Conservation (phyloP, 2,797 vertebrate genomes). For the Somateria mollissima region DNA sequence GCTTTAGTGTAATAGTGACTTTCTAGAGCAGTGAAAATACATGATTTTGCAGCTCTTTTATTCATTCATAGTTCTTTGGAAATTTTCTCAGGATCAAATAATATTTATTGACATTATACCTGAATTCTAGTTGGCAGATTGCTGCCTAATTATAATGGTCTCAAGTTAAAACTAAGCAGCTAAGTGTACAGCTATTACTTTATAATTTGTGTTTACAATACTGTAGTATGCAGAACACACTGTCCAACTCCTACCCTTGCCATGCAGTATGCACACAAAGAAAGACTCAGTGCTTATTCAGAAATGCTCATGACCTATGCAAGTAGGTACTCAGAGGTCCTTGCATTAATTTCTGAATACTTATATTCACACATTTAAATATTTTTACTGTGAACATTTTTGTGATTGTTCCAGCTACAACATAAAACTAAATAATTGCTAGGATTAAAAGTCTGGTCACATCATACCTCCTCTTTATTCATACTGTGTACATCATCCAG, state of each 20-base stretch:
- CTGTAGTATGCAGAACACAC: not conserved
- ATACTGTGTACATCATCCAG: not conserved
- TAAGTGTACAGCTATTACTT: not conserved
- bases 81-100: not conserved
- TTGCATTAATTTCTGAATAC: not conserved
- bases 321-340: not conserved
- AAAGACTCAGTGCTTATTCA: not conserved
- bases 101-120: not conserved
- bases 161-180: not conserved
- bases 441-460: not conserved
- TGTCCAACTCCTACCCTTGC: not conserved
- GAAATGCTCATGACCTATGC: not conserved
- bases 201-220: not conserved
- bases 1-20: not conserved
- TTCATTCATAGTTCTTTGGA: not conserved
- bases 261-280: not conserved
- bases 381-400: not conserved
- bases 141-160: not conserved
- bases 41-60: not conserved
- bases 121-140: not conserved
- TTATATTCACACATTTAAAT: not conserved
- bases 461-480: not conserved
- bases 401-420: not conserved
- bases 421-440: not conserved
- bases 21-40: not conserved